Base-by-base conservation (phyloP, 2,888 invertebrate species). In the Spisula solida region DNA sequence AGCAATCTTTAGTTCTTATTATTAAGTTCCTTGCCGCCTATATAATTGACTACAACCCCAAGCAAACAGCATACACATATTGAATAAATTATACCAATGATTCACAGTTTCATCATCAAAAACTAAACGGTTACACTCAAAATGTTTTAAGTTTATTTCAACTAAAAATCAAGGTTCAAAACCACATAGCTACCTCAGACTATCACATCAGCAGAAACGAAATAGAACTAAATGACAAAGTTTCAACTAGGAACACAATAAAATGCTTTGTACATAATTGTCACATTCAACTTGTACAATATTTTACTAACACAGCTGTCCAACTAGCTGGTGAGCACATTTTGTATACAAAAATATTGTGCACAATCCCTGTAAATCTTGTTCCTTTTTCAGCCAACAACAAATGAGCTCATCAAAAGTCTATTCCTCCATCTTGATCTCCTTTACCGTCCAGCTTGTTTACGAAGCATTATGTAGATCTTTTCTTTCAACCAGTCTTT, bases 401-500 rank as follows among this genome's bases (percentile, higher is more conserved):
- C 25, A n/a, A 66, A 66, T 10, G 6, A 2, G 10, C n/a, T 66
- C 60, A 66, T 25, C 60, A 25, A 25, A 66, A n/a, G 60, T 25
- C 20, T 66, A 25, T 66, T 66, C 8, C 41, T 66, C 25, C 10
- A 25, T 66, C 25, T 66, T 75, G 1, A 18, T 2, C 1, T 51
- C 8, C 18, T 25, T 91, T 91, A 95, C 88, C 93, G 93, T 31
- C 95, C 95, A 82, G 99, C 99, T 97, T 99, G 99, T 93, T 99
- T 98, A 94, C 97, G 96, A 92, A 99, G 97, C 95, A 99, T 97
- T 6, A 99, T 98, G 96, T 99, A 99, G 92, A 99, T 99, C 96
- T 99, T 99, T 96, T 99, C 99, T 97, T 99, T 99, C 88, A 99
- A 99, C 99, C 99, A 99, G 95, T 99, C 99, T 97, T 99, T 99